Base-by-base conservation (phyloP, 2,113 vertebrate genomes). In the Paraplagusia blochii region DNA sequence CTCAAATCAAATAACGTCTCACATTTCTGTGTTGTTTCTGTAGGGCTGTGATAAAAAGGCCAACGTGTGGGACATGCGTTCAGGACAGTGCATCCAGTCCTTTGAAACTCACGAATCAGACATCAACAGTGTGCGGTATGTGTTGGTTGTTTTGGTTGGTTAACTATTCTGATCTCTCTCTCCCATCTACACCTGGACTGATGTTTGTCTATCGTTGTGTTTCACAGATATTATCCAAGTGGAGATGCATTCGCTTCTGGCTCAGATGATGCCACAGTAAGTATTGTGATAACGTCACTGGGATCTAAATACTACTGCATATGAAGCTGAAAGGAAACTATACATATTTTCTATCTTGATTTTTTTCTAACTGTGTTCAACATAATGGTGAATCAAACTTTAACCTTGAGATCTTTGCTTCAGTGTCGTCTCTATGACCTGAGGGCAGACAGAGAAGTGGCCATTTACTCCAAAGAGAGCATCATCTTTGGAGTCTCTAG, bases 31-130 rank as follows among this genome's bases (percentile, higher is more conserved):
- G 66, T n/a, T 49, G 0, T 58, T 29, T 1, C 53, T 58, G 39
- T 75, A 99, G 97, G 95, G 97, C 50, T 99, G 97, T 76, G 96
- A 99, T 88, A 99, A 98, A 88, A 99, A 98, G 80, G 95, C 95
- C 42, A 97, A 97, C 74, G 94, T 99, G 44, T 99, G 97, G 97
- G 97, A 99, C 87, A 96, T 99, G 96, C 90, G 96, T 36, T 95
- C 96, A 0, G 97, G 97, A 43, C 96, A 98, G 73, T 98, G 97
- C 2, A 93, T 97, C 73, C 97, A 99, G 81, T 98, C 96, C 47
- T 99, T 99, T 72, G 97, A 98, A 88, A 98, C 95, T 36, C 97
- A 99, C 0, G 97, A 98, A 60, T 99, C 97, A 12, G 97, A 99
- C 75, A 94, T 99, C 80, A 99, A 99, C 81, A 98, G 96, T 40